A percentile compares a stretch with the other conserved stretches of the same genome.
phyloP scores from a whole-genome alignment of 2,113 vertebrate species.

The Cavia porcellus region DNA sequence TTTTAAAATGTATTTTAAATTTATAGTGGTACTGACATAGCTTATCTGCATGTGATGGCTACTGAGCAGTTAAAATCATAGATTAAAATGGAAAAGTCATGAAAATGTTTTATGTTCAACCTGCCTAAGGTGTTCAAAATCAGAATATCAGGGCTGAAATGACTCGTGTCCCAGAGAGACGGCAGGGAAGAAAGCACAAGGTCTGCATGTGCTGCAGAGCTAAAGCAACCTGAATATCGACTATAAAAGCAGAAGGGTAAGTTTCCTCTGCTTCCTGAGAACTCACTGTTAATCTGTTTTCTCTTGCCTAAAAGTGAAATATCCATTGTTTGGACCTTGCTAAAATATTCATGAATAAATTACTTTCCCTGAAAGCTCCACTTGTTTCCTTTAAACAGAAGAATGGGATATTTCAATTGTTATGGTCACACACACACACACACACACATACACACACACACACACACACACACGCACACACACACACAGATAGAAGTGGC shows the following conservation, averaged over 20 bases:
- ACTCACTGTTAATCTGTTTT: constrained; percentile 77
- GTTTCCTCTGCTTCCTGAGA: constrained; percentile 61
- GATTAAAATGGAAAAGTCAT: background rate
- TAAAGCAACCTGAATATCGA: background rate
- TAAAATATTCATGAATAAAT: constrained; percentile 86
- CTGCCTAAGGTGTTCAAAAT: constrained; percentile 23
- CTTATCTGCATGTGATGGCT: background rate
- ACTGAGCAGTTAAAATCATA: background rate
- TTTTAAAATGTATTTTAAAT: constrained; percentile 14
- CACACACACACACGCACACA: no score
- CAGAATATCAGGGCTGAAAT: background rate
- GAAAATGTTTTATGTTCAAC: background rate
- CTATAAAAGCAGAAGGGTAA: background rate
- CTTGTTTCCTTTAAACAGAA: constrained; percentile 85
- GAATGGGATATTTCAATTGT: constrained; percentile 82
- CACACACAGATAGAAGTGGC: constrained; percentile 30
- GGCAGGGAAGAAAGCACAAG: background rate
- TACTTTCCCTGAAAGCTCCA: constrained; percentile 76
- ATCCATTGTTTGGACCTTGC: constrained; percentile 73
- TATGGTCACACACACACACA: constrained; percentile 66
- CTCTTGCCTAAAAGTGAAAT: constrained; percentile 76
- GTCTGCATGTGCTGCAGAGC: constrained; percentile 17
- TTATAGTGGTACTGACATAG: background rate
- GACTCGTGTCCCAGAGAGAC: background rate
- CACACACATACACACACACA: no score